Base-by-base conservation (phyloP, 2,797 vertebrate genomes). In the Protonibea diacanthus region DNA sequence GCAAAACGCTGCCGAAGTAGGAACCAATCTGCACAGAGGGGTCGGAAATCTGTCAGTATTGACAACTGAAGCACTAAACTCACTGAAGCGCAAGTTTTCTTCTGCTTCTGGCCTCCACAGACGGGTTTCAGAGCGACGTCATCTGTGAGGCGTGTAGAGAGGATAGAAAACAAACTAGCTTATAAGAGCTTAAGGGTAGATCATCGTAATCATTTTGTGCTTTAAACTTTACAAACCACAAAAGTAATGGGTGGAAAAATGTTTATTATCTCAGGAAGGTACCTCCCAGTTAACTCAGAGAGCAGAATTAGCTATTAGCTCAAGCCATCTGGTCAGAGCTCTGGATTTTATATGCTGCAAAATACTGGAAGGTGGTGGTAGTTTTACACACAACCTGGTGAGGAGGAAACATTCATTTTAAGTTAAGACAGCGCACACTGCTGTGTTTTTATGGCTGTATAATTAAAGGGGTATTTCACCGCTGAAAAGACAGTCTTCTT, bases 1-100 rank as follows among this genome's bases (percentile, higher is more conserved):
- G 98, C 72, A 99, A 94, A 47, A 99, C 96, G 55, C 98, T 97
- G 23, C 98, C 98, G 25, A 98, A 99, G 87, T 99, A 99, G 27
- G 98, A 99, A 0, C 97, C 98, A n/a, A 99, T 98, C 98, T 99
- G 88, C 14, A 61, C 15, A 73, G 27, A 69, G 48, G 62, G n/a
- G 63, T 12, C 51, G 52, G 21, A 69, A 33, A 52, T 23, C 1
- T 12, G 42, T 70, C 17, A 68, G 42, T 40, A 7, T 17, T 55
- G 11, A 67, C 0, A 7, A 15, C 44, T 25, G 14, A 2, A 53
- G 9, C 21, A 11, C 21, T n/a, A 14, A 56, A 29, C 8, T 27
- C 13, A 3, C 4, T 29, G 13, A 75, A 40, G 15, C 7, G 15
- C 11, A 44, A 5, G 25, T 27, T 15, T 29, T 25, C 9, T 17